Evolutionary conservation across 2,797 vertebrate species (phyloP).

Genomic region (Fratercula arctica): DNA sequence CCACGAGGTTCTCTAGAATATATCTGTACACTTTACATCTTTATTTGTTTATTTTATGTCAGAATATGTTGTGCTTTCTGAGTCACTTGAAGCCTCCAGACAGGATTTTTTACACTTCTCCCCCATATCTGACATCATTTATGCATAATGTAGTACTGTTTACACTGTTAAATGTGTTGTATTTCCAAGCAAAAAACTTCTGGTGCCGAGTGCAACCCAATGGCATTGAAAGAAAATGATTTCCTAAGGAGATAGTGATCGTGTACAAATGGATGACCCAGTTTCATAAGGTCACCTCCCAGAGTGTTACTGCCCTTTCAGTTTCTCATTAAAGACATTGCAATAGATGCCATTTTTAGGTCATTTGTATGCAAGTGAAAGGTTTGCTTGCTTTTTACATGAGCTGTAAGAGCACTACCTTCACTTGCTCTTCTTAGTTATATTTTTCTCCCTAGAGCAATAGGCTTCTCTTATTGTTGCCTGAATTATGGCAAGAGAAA

Average conservation of each 20-base stretch:
- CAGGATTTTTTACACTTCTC: background rate
- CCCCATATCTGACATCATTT: background rate
- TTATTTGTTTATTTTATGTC: background rate
- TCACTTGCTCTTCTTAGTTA: background rate
- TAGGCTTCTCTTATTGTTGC: background rate
- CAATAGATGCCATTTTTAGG: background rate
- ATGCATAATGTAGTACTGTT: background rate
- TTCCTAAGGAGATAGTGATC: background rate
- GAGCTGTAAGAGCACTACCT: background rate
- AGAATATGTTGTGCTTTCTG: background rate
- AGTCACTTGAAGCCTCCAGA: background rate
- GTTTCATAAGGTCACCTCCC: slow-evolving; percentile 7
- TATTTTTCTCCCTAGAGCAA: background rate
- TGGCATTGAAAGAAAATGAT: background rate
- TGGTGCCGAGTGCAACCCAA: accelerated
- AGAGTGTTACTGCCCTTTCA: background rate
- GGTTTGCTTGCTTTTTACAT: background rate
- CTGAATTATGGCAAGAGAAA: background rate
- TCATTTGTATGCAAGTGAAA: background rate
- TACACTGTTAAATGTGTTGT: background rate
- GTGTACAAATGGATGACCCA: background rate
- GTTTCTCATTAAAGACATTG: background rate
- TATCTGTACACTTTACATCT: background rate
- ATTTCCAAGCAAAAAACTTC: background rate
- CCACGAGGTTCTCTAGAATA: background rate